Base-by-base conservation (phyloP, 2,113 vertebrate genomes). In the Pan paniscus region DNA sequence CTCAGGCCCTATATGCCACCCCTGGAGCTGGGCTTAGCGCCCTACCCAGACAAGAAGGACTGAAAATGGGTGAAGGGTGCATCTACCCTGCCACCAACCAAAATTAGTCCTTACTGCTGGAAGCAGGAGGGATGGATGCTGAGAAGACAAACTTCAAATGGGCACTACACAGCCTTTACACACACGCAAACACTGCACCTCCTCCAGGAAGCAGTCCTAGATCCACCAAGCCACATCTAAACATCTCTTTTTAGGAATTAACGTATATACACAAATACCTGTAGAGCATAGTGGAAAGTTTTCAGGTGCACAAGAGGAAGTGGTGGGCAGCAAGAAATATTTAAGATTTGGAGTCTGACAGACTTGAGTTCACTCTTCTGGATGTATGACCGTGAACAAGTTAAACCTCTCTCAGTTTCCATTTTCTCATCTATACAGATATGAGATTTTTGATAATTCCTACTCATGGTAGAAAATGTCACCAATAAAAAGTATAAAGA, bases 391-490 rank as follows among this genome's bases (percentile, higher is more conserved):
- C 50, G 43, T 80, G 48, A 46, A 76, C 30, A 23, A 20, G 35
- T 46, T 67, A 73, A 87, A 88, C 9, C 38, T 78, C 40, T 70
- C 68, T 55, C 35, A 43, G 67, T 70, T 97, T 89, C 90, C 70
- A 27, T 59, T 61, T 67, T 30, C 46, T 86, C 30, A n/a, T 57
- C 50, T 40, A 2, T 22, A 87, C 46, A 18, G 46, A 89, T 59
- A 25, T 81, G 64, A 75, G 32, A n/a, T 86, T 75, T 89, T 81
- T 75, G 73, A 46, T 27, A 55, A 92, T 64, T 48, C 40, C 20
- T 2, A 67, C 76, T 93, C 30, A 8, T 20, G 23, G 13, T 46
- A 67, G 76, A 59, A 83, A 93, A 87, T 10, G 7, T 32, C 11
- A 8, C 40, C 75, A 68, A 91, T 27, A 88, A 52, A 73, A 75